phyloP scores from a whole-genome alignment of 2,797 vertebrate genomes.

The Lepilemur ruficaudatus region DNA sequence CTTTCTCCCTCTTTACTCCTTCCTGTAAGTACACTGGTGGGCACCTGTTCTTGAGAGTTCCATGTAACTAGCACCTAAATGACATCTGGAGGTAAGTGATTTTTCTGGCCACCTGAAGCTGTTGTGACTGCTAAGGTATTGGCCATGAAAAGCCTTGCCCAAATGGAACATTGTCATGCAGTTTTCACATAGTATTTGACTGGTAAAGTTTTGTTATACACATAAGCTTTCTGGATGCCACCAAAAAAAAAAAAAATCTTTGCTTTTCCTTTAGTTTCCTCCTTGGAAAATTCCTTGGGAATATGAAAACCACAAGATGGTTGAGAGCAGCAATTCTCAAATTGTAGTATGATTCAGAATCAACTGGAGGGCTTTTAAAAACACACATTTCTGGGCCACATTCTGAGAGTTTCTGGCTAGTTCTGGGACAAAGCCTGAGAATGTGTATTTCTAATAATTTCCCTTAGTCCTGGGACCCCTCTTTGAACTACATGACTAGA shows the following conservation, averaged over 20 bases:
- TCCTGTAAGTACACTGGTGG: background rate
- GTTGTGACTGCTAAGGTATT: background rate
- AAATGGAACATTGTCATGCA: background rate
- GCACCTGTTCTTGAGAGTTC: background rate
- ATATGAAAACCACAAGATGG: background rate
- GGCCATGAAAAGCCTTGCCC: background rate
- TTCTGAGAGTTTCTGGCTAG: background rate
- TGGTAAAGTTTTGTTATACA: background rate
- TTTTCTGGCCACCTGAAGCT: background rate
- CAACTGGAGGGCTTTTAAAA: background rate
- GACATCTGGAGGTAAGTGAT: background rate
- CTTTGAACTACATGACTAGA: background rate
- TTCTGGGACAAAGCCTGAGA: background rate
- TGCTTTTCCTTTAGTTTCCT: background rate
- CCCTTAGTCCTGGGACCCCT: background rate
- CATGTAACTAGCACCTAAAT: background rate
- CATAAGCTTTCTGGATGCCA: background rate
- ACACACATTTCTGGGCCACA: background rate
- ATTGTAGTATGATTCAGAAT: background rate
- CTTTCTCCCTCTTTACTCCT: background rate
- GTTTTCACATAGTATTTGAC: background rate
- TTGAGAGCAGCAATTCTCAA: background rate
- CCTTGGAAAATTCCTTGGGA: background rate
- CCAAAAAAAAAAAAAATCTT: slow-evolving; percentile 17
- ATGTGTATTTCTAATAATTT: background rate